These are phyloP conservation scores for Neodon shergylaensis DNA, from an alignment of 2,113 vertebrate species.

Conservation along the genomic window DNA sequence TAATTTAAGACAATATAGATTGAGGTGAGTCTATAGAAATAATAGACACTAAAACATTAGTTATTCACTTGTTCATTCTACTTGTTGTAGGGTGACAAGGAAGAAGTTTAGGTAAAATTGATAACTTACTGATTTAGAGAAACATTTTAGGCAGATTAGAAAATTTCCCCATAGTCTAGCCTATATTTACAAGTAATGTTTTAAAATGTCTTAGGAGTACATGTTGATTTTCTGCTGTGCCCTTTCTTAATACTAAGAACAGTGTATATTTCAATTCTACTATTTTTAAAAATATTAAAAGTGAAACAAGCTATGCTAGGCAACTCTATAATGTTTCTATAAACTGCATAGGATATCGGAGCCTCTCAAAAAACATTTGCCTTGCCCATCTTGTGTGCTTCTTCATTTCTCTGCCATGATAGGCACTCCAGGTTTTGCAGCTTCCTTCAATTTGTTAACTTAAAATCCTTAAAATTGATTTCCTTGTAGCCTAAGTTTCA, in stretches of 20 bases:
- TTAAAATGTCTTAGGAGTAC: neutral
- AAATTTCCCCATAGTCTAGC: neutral
- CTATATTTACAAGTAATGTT: neutral
- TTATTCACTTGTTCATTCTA: neutral
- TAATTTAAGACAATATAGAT: neutral
- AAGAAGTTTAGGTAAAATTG: neutral
- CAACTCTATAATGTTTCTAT: neutral
- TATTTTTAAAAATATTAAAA: neutral
- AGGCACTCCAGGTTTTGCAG: neutral
- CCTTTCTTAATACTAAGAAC: neutral
- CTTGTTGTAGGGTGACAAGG: neutral
- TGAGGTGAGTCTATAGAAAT: neutral
- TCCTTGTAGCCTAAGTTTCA: slow-evolving; percentile 21
- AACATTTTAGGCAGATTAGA: neutral
- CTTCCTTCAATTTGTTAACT: neutral
- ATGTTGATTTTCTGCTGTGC: neutral
- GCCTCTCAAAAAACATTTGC: neutral
- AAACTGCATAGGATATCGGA: neutral
- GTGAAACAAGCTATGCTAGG: neutral
- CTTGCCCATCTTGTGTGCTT: neutral
- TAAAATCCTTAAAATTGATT: neutral
- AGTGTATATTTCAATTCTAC: neutral
- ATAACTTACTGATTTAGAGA: neutral
- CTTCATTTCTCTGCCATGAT: neutral
- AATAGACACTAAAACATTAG: neutral